Conservation (phyloP, 2,888 invertebrate genomes). For the Zootermopsis nevadensis region DNA sequence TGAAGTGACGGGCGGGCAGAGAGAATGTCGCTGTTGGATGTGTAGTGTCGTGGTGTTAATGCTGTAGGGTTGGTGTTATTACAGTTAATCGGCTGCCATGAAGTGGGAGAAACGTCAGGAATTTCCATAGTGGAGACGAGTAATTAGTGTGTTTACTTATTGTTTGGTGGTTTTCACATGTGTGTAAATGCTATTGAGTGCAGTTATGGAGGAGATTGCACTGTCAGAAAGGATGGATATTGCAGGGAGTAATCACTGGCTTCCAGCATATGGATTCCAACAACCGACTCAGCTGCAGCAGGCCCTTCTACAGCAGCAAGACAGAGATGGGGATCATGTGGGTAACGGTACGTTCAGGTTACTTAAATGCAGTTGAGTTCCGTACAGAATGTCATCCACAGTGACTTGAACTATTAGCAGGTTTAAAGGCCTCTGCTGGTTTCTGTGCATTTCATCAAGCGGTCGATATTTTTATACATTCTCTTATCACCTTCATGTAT, state of each 20-base stretch:
- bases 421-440: too few relatives aligned
- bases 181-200: slow-evolving; percentile 23
- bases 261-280: slow-evolving; percentile 83
- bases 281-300: slow-evolving; percentile 74
- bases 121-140: neutral
- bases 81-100: neutral
- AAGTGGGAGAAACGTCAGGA: too few relatives aligned
- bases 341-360: neutral
- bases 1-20: slow-evolving; percentile 7
- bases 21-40: neutral
- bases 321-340: neutral
- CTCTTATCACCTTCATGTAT: too few relatives aligned
- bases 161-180: neutral
- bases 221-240: slow-evolving; percentile 65
- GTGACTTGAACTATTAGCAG: too few relatives aligned
- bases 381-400: too few relatives aligned
- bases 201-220: slow-evolving; percentile 71
- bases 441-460: too few relatives aligned
- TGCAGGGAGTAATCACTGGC: slow-evolving; percentile 71
- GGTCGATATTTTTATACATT: too few relatives aligned
- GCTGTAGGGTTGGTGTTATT: neutral
- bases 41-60: neutral
- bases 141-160: neutral
- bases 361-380: neutral
- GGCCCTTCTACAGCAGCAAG: slow-evolving; percentile 49